Evolutionary conservation across 2,888 invertebrate genomes (phyloP).

Genomic region (Encarsia formosa): DNA sequence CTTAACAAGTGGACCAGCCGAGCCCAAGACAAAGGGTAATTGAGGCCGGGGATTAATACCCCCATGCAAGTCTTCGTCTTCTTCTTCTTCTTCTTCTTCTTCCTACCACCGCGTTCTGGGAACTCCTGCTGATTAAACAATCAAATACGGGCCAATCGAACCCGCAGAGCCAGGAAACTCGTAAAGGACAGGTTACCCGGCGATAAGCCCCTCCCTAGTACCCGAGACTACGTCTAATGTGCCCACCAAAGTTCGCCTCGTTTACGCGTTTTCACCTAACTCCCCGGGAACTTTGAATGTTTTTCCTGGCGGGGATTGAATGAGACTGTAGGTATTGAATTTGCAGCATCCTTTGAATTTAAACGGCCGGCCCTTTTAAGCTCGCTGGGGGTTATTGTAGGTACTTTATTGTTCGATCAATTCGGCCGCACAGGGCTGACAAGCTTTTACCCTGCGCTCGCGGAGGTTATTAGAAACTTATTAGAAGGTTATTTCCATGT

Average conservation of each 20-base stretch:
- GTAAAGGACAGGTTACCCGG: too few relatives aligned
- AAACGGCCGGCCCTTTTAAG: too few relatives aligned
- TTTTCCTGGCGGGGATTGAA: too few relatives aligned
- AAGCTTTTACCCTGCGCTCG: background rate
- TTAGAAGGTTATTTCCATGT: constrained; percentile 26
- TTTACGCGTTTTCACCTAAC: too few relatives aligned
- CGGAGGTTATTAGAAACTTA: constrained; percentile 27
- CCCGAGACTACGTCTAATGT: too few relatives aligned
- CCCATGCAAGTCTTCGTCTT: constrained; percentile 42
- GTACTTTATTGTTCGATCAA: constrained; percentile 29
- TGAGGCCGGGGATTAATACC: constrained; percentile 53
- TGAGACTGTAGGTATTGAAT: too few relatives aligned
- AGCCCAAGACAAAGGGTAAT: constrained; percentile 53
- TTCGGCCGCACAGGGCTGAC: constrained; percentile 13
- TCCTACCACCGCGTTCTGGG: background rate
- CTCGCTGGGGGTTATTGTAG: too few relatives aligned
- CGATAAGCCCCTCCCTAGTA: too few relatives aligned
- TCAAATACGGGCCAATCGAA: constrained; percentile 47
- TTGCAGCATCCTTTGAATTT: too few relatives aligned
- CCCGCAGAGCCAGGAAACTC: constrained; percentile 5
- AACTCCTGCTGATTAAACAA: constrained; percentile 49
- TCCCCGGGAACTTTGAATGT: too few relatives aligned
- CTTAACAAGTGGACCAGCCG: constrained; percentile 53
- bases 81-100: constrained; percentile 16
- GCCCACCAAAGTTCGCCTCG: too few relatives aligned